phyloP scores from a whole-genome alignment of 2,888 invertebrate species.

The Chalcis sispes region DNA sequence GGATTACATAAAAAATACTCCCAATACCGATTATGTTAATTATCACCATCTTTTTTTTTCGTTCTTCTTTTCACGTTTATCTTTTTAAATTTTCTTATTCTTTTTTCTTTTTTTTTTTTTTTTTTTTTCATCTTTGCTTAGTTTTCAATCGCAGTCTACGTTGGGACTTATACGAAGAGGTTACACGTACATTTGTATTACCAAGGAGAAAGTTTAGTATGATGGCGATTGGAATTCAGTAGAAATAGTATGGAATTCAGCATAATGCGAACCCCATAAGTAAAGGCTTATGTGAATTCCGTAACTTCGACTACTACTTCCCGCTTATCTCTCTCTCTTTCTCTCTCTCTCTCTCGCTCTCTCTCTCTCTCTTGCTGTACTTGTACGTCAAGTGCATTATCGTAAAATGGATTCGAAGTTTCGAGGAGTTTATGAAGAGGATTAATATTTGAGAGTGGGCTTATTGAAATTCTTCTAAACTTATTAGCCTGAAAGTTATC shows the following conservation, averaged over 20 bases:
- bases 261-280: slow-evolving; percentile 48
- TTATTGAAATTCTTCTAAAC: slow-evolving; percentile 54
- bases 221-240: slow-evolving; percentile 40
- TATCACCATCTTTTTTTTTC: not conserved
- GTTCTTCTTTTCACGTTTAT: not conserved
- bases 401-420: slow-evolving; percentile 50
- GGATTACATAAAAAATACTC: slow-evolving; percentile 25
- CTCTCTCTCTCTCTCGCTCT: too few relatives aligned
- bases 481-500: too few relatives aligned
- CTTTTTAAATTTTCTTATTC: too few relatives aligned
- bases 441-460: slow-evolving; percentile 46
- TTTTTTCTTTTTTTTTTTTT: too few relatives aligned
- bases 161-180: not conserved
- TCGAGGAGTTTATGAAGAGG: slow-evolving; percentile 48
- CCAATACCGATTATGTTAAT: slow-evolving; percentile 46
- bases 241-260: slow-evolving; percentile 38
- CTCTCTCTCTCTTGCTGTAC: too few relatives aligned
- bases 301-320: slow-evolving; percentile 12
- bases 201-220: not conserved
- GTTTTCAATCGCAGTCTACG: slow-evolving; percentile 30
- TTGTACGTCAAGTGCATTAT: slow-evolving; percentile 26
- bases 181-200: not conserved
- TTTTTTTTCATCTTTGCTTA: too few relatives aligned
- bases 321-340: too few relatives aligned
- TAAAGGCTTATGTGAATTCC: slow-evolving; percentile 45